These are phyloP conservation scores for Megaleporinus macrocephalus DNA, from an alignment of 2,113 vertebrate species.

Conservation along the genomic window DNA sequence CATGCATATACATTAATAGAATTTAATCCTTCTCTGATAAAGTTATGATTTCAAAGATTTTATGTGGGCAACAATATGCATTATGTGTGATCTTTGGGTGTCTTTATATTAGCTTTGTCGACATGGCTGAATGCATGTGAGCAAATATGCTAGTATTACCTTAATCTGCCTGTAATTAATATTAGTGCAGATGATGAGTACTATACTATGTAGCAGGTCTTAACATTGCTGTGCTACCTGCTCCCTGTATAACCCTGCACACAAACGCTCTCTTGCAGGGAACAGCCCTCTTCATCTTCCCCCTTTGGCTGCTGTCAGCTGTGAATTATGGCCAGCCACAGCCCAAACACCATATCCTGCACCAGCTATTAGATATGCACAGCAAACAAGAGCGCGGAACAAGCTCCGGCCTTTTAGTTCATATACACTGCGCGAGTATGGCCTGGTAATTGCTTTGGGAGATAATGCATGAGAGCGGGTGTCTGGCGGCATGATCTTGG, in stretches of 20 bases:
- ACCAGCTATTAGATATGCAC: slow-evolving; percentile 62
- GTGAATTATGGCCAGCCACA: slow-evolving; percentile 60
- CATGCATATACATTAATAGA: too few species aligned
- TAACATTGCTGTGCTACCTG: slow-evolving; percentile 10
- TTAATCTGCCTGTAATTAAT: slow-evolving; percentile 18
- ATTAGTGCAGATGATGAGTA: neutral
- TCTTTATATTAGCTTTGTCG: neutral
- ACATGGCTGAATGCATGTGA: neutral
- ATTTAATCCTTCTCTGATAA: too few species aligned
- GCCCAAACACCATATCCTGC: slow-evolving; percentile 53
- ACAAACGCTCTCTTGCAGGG: slow-evolving; percentile 4
- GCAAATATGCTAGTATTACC: neutral
- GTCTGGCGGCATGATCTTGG: slow-evolving; percentile 49
- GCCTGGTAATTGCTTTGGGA: slow-evolving; percentile 63
- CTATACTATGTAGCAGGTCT: slow-evolving; percentile 4
- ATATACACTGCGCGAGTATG: slow-evolving; percentile 54
- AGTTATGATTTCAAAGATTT: too few species aligned
- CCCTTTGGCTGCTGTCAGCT: slow-evolving; percentile 54
- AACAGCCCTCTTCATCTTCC: slow-evolving; percentile 38
- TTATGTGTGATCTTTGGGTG: neutral
- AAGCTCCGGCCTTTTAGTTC: slow-evolving; percentile 58
- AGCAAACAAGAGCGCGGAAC: slow-evolving; percentile 58
- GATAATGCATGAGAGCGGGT: slow-evolving; percentile 55
- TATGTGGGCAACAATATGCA: too few species aligned
- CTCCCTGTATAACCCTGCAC: neutral